A percentile compares a stretch with the other conserved stretches of the same genome.
These are phyloP conservation scores for Unio delphinus DNA, from an alignment of 2,888 invertebrate species.

Conservation along the genomic window DNA sequence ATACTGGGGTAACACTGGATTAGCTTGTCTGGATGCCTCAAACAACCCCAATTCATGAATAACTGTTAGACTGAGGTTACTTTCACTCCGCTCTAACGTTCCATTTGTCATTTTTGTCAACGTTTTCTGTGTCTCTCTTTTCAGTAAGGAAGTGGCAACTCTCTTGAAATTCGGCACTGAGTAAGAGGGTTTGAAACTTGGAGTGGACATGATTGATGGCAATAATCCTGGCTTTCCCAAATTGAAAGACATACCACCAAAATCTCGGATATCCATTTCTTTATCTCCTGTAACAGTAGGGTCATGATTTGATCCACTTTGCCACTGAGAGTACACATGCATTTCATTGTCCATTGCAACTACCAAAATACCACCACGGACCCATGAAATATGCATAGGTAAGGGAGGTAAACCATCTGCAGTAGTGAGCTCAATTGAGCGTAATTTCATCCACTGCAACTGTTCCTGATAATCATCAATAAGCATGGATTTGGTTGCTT, in stretches of 20 bases:
- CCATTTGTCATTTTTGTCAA: constrained; percentile 27
- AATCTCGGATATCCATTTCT: constrained; percentile 22
- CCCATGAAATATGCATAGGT: constrained; percentile 99
- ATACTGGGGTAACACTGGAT: constrained; percentile 97
- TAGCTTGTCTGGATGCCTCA: constrained; percentile 96
- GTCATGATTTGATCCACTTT: constrained; percentile 28
- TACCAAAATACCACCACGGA: constrained; percentile 95
- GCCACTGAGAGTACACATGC: constrained; percentile 99
- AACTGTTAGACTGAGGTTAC: constrained; percentile 56
- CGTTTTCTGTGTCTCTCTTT: constrained; percentile 22
- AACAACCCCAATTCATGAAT: constrained; percentile 79
- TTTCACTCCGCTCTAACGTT: constrained; percentile 54
- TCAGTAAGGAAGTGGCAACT: constrained; percentile 25
- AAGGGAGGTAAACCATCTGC: constrained; percentile 96
- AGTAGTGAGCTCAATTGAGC: constrained; percentile 90
- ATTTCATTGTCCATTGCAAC: constrained; percentile 99
- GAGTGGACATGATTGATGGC: constrained; percentile 43
- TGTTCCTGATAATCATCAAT: constrained; percentile 91
- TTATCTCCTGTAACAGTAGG: constrained; percentile 16
- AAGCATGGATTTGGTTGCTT: constrained; percentile 92
- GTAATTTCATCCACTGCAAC: constrained; percentile 95
- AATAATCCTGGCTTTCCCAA: constrained; percentile 26
- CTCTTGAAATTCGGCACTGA: constrained; percentile 59
- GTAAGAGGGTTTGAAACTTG: constrained; percentile 52
- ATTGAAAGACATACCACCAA: constrained; percentile 33